Base-by-base conservation (phyloP, 2,888 invertebrate genomes). In the Byasa hedistus region DNA sequence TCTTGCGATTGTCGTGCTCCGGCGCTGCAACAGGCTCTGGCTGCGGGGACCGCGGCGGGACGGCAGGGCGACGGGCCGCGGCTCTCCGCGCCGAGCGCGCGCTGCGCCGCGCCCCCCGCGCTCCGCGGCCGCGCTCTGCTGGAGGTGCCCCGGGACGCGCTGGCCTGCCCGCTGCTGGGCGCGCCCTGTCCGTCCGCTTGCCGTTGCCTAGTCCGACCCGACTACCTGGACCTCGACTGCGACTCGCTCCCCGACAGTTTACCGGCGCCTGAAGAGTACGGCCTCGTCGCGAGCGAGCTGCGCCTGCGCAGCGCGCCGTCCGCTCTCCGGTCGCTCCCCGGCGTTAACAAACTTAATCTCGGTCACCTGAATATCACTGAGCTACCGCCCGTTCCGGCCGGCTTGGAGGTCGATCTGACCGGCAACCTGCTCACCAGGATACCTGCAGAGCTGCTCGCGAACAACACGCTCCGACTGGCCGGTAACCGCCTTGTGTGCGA, bases 1-100 rank as follows among this genome's bases (percentile, higher is more conserved):
- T 0, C 0, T 8, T 84, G 86, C 69, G 79, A 81, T 66, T 85
- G 85, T 60, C 4, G 24, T n/a, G 8, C 44, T 23, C 56, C 66
- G 22, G 27, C 63, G 0, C 58, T 83, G 0, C 80, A 76, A 54
- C 48, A 65, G 3, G 68, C 83, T 0, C 65, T 72, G 48, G 32
- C 4, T 24, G 51, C n/a, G 51, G 51, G 64, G 10, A 1, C 10
- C 39, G 24, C 51, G 2, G 48, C 52, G 48, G 64, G 63, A 8
- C 32, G 32, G 32, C 7, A 7, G 32, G 32, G 8, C 4, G 39
- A 68, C 48, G 19, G n/a, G n/a, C 24, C 24, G 19, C 44, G 15
- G 3, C 52, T 73, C 12, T 24, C 68, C 15, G 48, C n/a, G 48
- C 48, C 48, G 48, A 19, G 48, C 48, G 48, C 32, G n/a, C 48